phyloP scores from a whole-genome alignment of 64 coral and sea anemone species.

The Dendrophyllia cribrosa region DNA sequence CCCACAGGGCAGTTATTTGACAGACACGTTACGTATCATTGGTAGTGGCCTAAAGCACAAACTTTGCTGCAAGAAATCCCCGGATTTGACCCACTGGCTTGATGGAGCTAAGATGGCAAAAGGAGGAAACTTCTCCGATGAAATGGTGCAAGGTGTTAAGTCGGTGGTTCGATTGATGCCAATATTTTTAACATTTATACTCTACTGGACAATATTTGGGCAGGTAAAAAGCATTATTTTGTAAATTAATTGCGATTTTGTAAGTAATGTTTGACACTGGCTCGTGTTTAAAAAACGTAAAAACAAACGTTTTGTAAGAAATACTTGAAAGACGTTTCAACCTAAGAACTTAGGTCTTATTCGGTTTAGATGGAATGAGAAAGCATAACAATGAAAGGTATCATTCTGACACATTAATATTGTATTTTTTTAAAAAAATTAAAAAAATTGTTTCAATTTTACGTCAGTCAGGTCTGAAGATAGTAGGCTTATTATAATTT shows the following conservation, averaged over 20 bases:
- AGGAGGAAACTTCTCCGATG: constrained; percentile 66
- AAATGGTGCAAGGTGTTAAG: constrained; percentile 79
- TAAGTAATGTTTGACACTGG: too few relatives aligned
- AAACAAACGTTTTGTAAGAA: too few relatives aligned
- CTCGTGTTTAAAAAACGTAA: too few relatives aligned
- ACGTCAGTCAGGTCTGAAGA: too few relatives aligned
- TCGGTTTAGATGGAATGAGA: too few relatives aligned
- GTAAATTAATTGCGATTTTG: not conserved
- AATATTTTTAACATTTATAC: constrained; percentile 67
- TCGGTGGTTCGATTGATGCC: constrained; percentile 70
- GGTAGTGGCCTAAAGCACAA: constrained; percentile 39
- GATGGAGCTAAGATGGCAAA: constrained; percentile 42
- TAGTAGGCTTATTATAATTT: too few relatives aligned
- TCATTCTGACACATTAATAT: too few relatives aligned
- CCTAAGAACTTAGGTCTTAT: too few relatives aligned
- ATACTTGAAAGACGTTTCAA: too few relatives aligned
- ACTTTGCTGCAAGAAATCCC: not conserved
- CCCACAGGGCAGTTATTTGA: constrained; percentile 63
- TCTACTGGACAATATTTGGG: constrained; percentile 82
- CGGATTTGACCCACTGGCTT: constrained; percentile 7
- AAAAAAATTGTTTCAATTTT: too few relatives aligned
- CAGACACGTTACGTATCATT: constrained; percentile 70
- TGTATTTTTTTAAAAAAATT: too few relatives aligned
- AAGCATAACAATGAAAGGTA: too few relatives aligned
- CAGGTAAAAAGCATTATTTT: constrained; percentile 46